Percentiles rank a stretch among this genome's conserved stretches.
These are phyloP conservation scores for Micoletzkya japonica DNA, from an alignment of 2,888 invertebrate species.

Conservation along the genomic window DNA sequence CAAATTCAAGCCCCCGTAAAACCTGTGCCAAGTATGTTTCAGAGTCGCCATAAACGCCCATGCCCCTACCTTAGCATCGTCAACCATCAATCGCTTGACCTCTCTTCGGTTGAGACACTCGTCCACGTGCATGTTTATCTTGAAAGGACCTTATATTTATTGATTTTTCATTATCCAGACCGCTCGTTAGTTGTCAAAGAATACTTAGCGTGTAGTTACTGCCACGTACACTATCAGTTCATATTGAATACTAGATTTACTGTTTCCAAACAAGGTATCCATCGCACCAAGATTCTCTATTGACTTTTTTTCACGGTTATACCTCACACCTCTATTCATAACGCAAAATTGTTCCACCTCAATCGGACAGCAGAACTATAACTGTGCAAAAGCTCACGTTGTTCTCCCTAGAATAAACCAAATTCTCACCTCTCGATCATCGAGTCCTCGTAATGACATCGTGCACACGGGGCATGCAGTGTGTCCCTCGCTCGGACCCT, in stretches of 20 bases:
- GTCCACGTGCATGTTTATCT: conserved; percentile 42
- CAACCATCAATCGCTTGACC: not conserved
- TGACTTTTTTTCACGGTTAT: no score
- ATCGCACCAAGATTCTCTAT: no score
- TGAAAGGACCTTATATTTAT: not conserved
- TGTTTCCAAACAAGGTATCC: no score
- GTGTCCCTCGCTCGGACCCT: not conserved
- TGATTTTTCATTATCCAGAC: not conserved
- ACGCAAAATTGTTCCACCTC: no score
- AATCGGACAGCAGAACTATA: no score
- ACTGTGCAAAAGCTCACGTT: no score
- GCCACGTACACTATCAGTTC: no score
- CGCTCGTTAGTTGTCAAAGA: not conserved
- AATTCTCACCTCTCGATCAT: conserved; percentile 10
- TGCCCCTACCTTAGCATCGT: not conserved
- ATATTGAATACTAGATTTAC: no score
- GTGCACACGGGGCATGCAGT: conserved; percentile 5
- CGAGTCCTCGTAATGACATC: not conserved
- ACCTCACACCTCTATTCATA: no score
- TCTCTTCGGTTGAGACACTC: conserved; percentile 32
- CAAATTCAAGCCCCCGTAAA: not conserved
- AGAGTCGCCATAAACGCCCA: not conserved
- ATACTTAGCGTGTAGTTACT: not conserved
- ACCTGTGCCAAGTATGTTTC: not conserved
- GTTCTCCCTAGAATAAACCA: not conserved